phyloP scores from a whole-genome alignment of 37 sponge, comb jelly and placozoan genomes.

The Halisarca cf. caerulea region DNA sequence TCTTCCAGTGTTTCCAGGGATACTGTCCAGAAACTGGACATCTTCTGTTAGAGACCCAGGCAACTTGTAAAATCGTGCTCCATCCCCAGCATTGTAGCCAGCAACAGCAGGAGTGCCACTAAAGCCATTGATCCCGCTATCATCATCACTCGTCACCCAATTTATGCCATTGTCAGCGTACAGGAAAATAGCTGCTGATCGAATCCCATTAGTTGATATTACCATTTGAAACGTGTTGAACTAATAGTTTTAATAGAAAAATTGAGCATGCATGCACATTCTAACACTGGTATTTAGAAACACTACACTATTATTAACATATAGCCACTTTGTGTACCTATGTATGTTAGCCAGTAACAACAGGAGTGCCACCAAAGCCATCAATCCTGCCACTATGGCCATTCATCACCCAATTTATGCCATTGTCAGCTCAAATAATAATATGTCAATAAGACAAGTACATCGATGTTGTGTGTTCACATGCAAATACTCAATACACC shows the following conservation, averaged over 20 bases:
- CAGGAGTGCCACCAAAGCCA: background rate
- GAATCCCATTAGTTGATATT: constrained; percentile 18
- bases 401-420: constrained; percentile 11
- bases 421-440: constrained; percentile 3
- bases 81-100: constrained; percentile 6
- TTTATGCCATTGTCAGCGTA: constrained; percentile 29
- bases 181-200: constrained; percentile 23
- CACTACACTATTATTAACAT: too few relatives aligned
- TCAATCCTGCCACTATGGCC: background rate
- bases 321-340: too few relatives aligned
- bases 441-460: too few relatives aligned
- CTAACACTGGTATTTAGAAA: too few relatives aligned
- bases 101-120: constrained; percentile 4
- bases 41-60: constrained; percentile 8
- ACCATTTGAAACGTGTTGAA: constrained; percentile 23
- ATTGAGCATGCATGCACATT: too few relatives aligned
- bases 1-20: constrained; percentile 15
- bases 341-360: constrained; percentile 1
- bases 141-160: constrained; percentile 21
- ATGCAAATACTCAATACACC: background rate
- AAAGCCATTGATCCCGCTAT: background rate
- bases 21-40: background rate
- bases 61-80: background rate
- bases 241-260: too few relatives aligned
- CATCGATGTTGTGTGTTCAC: too few relatives aligned